Base-by-base conservation (phyloP, 2,888 invertebrate species). In the Epinotia bilunana region DNA sequence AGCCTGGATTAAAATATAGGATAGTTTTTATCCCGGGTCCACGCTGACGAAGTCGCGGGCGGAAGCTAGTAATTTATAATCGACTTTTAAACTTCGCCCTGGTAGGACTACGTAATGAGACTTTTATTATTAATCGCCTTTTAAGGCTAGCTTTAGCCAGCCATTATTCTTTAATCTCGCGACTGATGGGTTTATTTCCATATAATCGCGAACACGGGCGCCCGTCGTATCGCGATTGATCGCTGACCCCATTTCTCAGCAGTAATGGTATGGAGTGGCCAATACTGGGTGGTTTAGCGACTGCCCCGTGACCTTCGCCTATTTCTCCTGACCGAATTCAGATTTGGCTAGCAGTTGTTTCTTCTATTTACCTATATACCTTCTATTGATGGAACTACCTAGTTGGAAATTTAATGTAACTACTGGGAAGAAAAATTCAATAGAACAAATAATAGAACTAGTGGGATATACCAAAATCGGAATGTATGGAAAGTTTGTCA, bases 201-300 rank as follows among this genome's bases (percentile, higher is more conserved):
- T 90, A 87, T 88, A 90, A 91, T 90, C 90, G 88, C 87, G 80
- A 87, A 77, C 79, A 75, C 79, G 82, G 83, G 84, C 87, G 83
- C 87, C 87, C 84, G 83, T 82, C 80, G 83, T 91, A 91, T 92
- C 91, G 84, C 88, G 88, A 90, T 91, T 89, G 89, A 92, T 90
- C 90, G 88, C 82, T 91, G 93, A 92, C 93, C 93, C 87, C 91
- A 89, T 88, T 91, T 78, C 76, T 61, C 79, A 79, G 75, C 76
- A 74, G 83, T 82, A 80, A 84, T 83, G 84, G 79, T 62, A 68
- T 49, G 16, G 76, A 80, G 77, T 81, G 77, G 78, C 80, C 80
- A 83, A 72, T 77, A 76, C 77, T 78, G 77, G 77, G 78, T 77
- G 75, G 73, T 76, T 68, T 62, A 72, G 55, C 76, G 53, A 53